Percentiles rank a stretch among this genome's conserved stretches.
Evolutionary conservation across 2,797 vertebrate genomes (phyloP).

Genomic region (Oryzias dopingdopingensis): DNA sequence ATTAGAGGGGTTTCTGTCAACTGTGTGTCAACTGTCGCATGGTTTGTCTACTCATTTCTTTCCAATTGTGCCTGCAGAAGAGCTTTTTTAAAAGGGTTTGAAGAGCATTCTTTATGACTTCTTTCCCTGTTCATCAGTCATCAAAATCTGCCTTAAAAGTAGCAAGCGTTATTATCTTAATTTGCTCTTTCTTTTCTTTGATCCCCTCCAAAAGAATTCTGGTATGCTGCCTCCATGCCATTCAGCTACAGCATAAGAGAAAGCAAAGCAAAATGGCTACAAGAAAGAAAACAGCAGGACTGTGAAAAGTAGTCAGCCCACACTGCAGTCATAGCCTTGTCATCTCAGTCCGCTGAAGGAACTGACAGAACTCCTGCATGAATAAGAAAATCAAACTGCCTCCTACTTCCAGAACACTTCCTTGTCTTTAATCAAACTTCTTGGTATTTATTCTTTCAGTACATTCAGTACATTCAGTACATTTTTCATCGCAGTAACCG

Average conservation of each 20-base stretch:
- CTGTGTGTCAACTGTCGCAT: too few species aligned
- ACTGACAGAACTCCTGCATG: slow-evolving; percentile 61
- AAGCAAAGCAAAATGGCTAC: slow-evolving; percentile 12
- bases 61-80: too few species aligned
- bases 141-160: slow-evolving; percentile 23
- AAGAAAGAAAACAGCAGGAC: slow-evolving; percentile 18
- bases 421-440: slow-evolving; percentile 27
- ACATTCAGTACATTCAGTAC: too few species aligned
- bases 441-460: slow-evolving; percentile 29
- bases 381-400: slow-evolving; percentile 58
- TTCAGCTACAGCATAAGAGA: slow-evolving; percentile 14
- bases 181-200: slow-evolving; percentile 24
- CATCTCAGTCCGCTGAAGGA: slow-evolving; percentile 60
- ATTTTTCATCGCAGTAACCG: slow-evolving; percentile 15
- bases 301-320: slow-evolving; percentile 37
- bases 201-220: slow-evolving; percentile 14
- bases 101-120: slow-evolving; percentile 17
- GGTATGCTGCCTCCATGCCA: slow-evolving; percentile 12
- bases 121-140: slow-evolving; percentile 20
- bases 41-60: too few species aligned
- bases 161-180: slow-evolving; percentile 15
- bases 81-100: not conserved
- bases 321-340: slow-evolving; percentile 57
- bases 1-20: too few species aligned
- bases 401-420: slow-evolving; percentile 55